phyloP scores from a whole-genome alignment of 2,888 invertebrate genomes.

The Agonopterix heracliana region DNA sequence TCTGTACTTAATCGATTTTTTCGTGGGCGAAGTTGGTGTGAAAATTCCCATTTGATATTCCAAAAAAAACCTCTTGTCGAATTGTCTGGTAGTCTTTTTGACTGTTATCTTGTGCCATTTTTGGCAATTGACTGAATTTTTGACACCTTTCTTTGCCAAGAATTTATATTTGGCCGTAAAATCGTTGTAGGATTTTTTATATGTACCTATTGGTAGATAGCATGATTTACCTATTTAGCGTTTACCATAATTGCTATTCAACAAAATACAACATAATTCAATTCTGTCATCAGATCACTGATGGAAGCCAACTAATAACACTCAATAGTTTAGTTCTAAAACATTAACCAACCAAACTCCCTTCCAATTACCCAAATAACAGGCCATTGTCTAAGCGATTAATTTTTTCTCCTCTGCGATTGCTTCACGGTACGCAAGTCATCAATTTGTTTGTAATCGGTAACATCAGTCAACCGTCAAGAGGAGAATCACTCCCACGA shows the following conservation, averaged over 20 bases:
- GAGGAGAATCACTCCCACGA: conserved; percentile 56
- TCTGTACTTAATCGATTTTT: conserved; percentile 4
- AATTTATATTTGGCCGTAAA: conserved; percentile 8
- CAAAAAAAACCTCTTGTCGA: conserved; percentile 23
- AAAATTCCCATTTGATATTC: conserved; percentile 37
- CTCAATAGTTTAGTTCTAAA: background rate
- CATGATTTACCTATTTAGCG: too few relatives aligned
- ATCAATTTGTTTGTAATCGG: conserved; percentile 58
- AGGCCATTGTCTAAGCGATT: conserved; percentile 28
- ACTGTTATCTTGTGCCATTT: conserved; percentile 23
- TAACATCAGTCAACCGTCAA: conserved; percentile 69
- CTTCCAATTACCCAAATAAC: conserved; percentile 35
- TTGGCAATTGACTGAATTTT: background rate
- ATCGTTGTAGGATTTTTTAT: too few relatives aligned
- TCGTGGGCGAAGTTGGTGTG: conserved; percentile 37
- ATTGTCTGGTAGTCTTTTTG: conserved; percentile 22
- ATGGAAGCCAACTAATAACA: too few relatives aligned
- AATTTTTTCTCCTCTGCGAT: conserved; percentile 20
- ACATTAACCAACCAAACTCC: conserved; percentile 17
- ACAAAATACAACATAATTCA: too few relatives aligned
- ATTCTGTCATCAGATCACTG: conserved; percentile 5
- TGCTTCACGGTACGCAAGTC: conserved; percentile 35
- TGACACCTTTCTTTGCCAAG: conserved; percentile 18
- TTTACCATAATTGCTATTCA: too few relatives aligned
- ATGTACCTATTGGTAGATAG: too few relatives aligned